phyloP scores from a whole-genome alignment of 2,113 vertebrate genomes.

The Phyllopteryx taeniolatus region DNA sequence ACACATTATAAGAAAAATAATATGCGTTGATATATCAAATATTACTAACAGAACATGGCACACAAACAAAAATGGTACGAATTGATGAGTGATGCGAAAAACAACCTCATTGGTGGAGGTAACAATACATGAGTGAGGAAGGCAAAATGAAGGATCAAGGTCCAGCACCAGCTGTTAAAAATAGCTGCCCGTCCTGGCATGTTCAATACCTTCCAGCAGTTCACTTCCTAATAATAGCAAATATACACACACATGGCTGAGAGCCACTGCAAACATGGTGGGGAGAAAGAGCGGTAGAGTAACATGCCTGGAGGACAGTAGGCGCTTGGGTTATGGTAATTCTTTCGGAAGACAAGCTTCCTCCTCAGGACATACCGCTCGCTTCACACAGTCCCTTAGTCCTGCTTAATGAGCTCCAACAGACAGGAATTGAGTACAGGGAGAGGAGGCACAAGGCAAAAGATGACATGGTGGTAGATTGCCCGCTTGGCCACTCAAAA shows the following conservation, averaged over 20 bases:
- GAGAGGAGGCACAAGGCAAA: conserved; percentile 16
- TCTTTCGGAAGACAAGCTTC: conserved; percentile 59
- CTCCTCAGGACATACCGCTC: conserved; percentile 51
- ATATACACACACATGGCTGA: conserved; percentile 48
- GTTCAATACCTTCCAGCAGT: conserved; percentile 67
- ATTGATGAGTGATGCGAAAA: not conserved
- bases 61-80: not conserved
- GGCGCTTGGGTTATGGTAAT: conserved; percentile 53
- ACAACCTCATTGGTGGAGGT: not conserved
- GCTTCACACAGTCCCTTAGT: conserved; percentile 45
- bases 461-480: conserved; percentile 34
- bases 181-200: conserved; percentile 65
- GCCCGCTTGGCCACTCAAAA: conserved; percentile 31
- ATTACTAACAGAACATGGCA: not conserved
- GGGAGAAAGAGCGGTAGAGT: conserved; percentile 31
- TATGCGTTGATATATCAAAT: no score
- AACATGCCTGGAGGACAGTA: conserved; percentile 48
- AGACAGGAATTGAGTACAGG: conserved; percentile 37
- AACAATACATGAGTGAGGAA: conserved; percentile 4
- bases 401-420: conserved; percentile 59
- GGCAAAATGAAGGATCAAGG: conserved; percentile 42
- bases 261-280: conserved; percentile 56
- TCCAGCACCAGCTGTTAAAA: conserved; percentile 64
- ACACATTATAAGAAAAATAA: not conserved
- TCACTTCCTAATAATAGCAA: conserved; percentile 71